These are phyloP conservation scores for Caenorhabditis sp. DNA, from an alignment of 2,888 invertebrate genomes.

Conservation along the genomic window DNA sequence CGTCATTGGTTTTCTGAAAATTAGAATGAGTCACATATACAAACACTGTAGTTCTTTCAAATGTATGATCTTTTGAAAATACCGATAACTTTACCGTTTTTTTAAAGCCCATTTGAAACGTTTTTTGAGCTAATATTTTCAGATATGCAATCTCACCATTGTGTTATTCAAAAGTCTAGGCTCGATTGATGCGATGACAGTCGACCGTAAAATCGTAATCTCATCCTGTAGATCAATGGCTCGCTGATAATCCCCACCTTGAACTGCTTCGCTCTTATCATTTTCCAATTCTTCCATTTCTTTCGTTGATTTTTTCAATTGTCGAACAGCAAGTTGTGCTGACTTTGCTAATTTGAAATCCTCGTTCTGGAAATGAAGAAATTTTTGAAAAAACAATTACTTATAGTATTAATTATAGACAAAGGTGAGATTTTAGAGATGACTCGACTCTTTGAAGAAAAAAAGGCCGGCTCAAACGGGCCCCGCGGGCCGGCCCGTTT, in stretches of 20 bases:
- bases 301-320: conserved; percentile 44
- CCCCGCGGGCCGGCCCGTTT: too few relatives aligned
- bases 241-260: conserved; percentile 58
- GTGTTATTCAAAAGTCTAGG: conserved; percentile 41
- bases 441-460: too few relatives aligned
- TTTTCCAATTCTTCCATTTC: conserved; percentile 56
- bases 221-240: conserved; percentile 60
- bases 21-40: too few relatives aligned
- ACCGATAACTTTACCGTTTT: too few relatives aligned
- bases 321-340: conserved; percentile 49
- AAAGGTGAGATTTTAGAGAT: too few relatives aligned
- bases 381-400: too few relatives aligned
- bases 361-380: conserved; percentile 20
- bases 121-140: too few relatives aligned
- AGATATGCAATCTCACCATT: conserved; percentile 28
- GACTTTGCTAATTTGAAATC: conserved; percentile 56
- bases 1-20: conserved; percentile 21
- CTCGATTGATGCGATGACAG: conserved; percentile 48
- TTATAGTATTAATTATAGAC: too few relatives aligned
- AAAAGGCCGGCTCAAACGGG: background rate
- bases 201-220: conserved; percentile 53
- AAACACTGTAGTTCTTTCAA: too few relatives aligned
- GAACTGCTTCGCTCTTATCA: conserved; percentile 43
- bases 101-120: too few relatives aligned
- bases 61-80: too few relatives aligned